A percentile compares a stretch with the other conserved stretches of the same genome.
Evolutionary conservation across 2,113 vertebrate species (phyloP).

Genomic region (Paradisaea rubra): DNA sequence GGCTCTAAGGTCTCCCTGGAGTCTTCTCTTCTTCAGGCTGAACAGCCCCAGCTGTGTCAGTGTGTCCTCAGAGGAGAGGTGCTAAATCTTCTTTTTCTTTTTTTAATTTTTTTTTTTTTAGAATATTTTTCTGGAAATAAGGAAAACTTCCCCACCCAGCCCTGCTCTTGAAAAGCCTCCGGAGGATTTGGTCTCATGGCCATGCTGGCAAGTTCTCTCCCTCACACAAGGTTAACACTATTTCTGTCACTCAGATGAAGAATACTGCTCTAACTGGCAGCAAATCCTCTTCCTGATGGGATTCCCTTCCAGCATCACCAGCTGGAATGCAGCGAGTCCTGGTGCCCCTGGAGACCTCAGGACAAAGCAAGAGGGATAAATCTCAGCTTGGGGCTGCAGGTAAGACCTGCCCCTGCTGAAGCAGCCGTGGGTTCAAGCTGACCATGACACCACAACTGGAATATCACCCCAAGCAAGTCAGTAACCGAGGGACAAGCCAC

Average conservation of each 20-base stretch:
- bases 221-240: background rate
- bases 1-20: background rate
- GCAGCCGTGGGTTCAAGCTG: accelerated
- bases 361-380: background rate
- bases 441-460: background rate
- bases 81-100: background rate
- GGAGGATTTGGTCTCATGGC: background rate
- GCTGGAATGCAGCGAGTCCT: accelerated
- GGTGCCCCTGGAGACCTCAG: accelerated
- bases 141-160: background rate
- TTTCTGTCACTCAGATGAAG: background rate
- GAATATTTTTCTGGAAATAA: background rate
- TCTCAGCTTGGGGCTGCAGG: accelerated
- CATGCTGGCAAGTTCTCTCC: background rate
- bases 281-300: background rate
- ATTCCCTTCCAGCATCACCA: background rate
- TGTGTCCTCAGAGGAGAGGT: background rate
- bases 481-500: background rate
- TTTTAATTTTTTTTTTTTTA: too few species aligned
- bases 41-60: background rate
- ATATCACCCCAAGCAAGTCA: background rate
- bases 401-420: background rate
- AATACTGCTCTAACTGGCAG: background rate
- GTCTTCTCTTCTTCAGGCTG: background rate
- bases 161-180: background rate